Conservation (phyloP, 2,888 invertebrate genomes). For the Caprella mutica region DNA sequence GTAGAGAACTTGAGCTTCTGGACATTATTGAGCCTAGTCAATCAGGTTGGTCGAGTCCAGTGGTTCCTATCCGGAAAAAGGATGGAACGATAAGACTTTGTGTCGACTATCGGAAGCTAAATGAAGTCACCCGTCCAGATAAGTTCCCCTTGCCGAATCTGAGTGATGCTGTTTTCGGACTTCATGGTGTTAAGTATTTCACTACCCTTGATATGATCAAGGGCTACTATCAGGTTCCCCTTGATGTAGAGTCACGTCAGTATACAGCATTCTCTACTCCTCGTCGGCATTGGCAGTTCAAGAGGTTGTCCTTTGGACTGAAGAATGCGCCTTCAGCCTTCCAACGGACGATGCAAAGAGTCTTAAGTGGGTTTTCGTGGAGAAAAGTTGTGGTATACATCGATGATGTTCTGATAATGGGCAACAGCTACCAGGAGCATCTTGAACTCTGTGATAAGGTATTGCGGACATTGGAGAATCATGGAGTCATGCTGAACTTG, state of each 20-base stretch:
- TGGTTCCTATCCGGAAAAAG: background rate
- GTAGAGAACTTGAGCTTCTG: too few relatives aligned
- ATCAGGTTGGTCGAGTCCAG: too few relatives aligned
- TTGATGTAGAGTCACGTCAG: background rate
- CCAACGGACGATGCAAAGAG: background rate
- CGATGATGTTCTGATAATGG: slow-evolving; percentile 1
- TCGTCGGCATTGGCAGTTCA: background rate
- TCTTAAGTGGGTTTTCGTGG: background rate
- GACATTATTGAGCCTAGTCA: too few relatives aligned
- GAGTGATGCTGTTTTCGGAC: slow-evolving; percentile 6
- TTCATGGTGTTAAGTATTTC: slow-evolving; percentile 6
- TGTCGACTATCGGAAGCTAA: slow-evolving; percentile 1
- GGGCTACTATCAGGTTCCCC: background rate
- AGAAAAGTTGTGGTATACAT: background rate
- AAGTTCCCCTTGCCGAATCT: background rate
- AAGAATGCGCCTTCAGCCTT: slow-evolving; percentile 2
- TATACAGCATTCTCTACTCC: background rate
- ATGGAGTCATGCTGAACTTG: background rate
- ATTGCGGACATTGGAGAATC: background rate
- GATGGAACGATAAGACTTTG: background rate
- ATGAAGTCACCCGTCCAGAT: background rate
- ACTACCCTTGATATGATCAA: slow-evolving; percentile 1
- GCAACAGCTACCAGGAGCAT: background rate
- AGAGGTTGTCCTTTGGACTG: background rate
- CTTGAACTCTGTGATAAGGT: background rate